Evolutionary conservation across 2,113 vertebrate species (phyloP).

Genomic region (Colistium nudipinnis): DNA sequence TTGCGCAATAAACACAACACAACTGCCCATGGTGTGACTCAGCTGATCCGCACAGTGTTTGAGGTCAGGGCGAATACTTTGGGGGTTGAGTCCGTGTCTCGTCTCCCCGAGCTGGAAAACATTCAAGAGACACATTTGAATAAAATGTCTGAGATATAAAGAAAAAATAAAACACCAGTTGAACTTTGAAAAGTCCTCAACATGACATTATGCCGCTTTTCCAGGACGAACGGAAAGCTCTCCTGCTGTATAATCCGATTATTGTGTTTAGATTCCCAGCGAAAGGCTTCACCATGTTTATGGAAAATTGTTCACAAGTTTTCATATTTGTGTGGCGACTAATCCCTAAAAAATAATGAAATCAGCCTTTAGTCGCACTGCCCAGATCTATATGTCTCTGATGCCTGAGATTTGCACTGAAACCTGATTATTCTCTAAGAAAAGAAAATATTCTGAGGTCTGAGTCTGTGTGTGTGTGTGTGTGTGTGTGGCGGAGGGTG

Average conservation of each 20-base stretch:
- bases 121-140: no score
- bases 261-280: neutral
- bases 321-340: constrained; percentile 33
- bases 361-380: constrained; percentile 11
- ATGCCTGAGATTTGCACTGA: neutral
- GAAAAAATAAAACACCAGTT: no score
- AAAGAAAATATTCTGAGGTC: neutral
- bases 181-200: no score
- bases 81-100: no score
- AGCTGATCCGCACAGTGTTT: no score
- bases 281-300: neutral
- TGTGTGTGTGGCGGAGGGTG: neutral
- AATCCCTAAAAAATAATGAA: constrained; percentile 36
- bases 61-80: no score
- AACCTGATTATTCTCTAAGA: neutral
- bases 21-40: no score
- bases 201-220: no score
- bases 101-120: no score
- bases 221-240: no score
- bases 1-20: neutral
- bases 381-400: constrained; percentile 17
- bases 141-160: no score
- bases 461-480: neutral
- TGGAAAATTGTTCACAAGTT: neutral
- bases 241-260: neutral